Evolutionary conservation across 53 echinoderm and acorn worm species (phyloP), one percentile per base, ranked within the genome.

Genomic region (Echinarachnius parma): DNA sequence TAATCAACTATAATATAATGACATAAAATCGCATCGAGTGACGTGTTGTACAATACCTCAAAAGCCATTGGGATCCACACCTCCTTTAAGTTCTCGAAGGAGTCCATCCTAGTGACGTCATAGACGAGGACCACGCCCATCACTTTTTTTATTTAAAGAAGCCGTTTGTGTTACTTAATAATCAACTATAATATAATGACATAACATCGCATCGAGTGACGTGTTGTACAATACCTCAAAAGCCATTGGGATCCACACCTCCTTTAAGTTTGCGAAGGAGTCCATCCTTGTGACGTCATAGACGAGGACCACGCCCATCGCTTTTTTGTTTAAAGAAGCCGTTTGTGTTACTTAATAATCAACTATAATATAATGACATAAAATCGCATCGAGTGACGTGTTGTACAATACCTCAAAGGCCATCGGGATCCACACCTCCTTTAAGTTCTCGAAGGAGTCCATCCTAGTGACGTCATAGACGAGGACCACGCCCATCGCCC

Each of bases 91-190:
- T 80, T 83, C 3, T 83, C 58, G 52, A 91, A 83, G 11, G 78
- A 56, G n/a, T 86, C 82, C 30, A 33, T 64, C 37, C 83, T 61
- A 18, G 86, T 87, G 78, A 91, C 91, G 83, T 91, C 91, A 80
- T 70, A 91, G 23, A 91, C 91, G 5, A 92, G 60, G 53, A 87
- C 81, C 53, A 87, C 87, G 33, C 92, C 92, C 92, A 92, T 92
- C 5, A 87, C 92, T 46, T 81, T n/a, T n/a, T n/a, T n/a, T n/a
- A n/a, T n/a, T n/a, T n/a, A n/a, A n/a, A n/a, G n/a, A n/a, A n/a
- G n/a, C n/a, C n/a, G n/a, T n/a, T n/a, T n/a, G n/a, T n/a, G n/a
- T n/a, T n/a, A n/a, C n/a, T n/a, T n/a, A n/a, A n/a, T n/a, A n/a
- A n/a, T n/a, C n/a, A n/a, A n/a, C n/a, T n/a, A n/a, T n/a, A n/a